These are phyloP conservation scores for Pachyuromys duprasi DNA, from an alignment of 2,797 vertebrate species.

Conservation along the genomic window DNA sequence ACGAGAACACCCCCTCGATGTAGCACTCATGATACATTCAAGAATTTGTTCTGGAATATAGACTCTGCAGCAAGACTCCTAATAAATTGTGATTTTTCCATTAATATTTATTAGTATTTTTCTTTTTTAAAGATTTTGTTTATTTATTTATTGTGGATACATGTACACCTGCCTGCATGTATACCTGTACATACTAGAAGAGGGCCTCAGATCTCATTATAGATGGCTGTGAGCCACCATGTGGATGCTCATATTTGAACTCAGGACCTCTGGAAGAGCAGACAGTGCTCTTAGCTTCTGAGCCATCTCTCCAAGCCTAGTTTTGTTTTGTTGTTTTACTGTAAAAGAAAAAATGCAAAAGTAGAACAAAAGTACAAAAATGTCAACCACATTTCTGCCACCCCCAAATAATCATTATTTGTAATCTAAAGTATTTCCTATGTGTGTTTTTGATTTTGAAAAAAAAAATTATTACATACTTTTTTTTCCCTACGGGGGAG, in stretches of 20 bases:
- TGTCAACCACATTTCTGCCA: slow-evolving; percentile 6
- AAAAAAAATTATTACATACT: not conserved
- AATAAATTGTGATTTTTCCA: too few relatives aligned
- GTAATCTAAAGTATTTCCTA: not conserved
- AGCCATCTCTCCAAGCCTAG: not conserved
- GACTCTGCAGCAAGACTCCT: too few relatives aligned
- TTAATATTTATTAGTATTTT: too few relatives aligned
- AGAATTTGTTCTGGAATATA: slow-evolving; percentile 40
- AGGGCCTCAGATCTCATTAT: too few relatives aligned
- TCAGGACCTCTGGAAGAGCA: not conserved
- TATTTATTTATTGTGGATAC: too few relatives aligned
- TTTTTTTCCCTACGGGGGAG: not conserved
- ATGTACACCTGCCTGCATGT: too few relatives aligned
- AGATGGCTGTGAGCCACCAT: not conserved
- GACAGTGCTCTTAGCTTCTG: not conserved
- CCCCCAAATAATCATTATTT: slow-evolving; percentile 19
- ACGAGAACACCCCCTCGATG: not conserved
- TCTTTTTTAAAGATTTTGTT: too few relatives aligned
- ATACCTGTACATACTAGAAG: too few relatives aligned
- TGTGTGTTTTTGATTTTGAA: not conserved
- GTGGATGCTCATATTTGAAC: not conserved
- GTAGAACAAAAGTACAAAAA: slow-evolving; percentile 34
- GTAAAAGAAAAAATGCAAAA: slow-evolving; percentile 34
- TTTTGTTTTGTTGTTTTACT: not conserved
- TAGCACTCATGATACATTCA: not conserved